phyloP scores from a whole-genome alignment of 2,113 vertebrate genomes.

The Meriones unguiculatus region DNA sequence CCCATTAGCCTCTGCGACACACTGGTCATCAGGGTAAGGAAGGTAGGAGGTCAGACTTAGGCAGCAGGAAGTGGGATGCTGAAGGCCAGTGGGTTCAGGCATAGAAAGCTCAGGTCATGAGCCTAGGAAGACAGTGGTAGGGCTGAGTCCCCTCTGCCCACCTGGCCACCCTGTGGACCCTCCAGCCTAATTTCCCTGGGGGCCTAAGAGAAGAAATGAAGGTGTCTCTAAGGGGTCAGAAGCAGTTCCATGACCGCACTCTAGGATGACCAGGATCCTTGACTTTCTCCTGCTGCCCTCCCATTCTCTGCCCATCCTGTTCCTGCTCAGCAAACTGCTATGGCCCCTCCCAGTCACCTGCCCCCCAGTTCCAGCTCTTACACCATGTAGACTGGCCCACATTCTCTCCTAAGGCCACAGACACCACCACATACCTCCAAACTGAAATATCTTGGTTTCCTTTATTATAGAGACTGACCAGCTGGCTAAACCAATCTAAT shows the following conservation, averaged over 20 bases:
- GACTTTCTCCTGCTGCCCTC: not conserved
- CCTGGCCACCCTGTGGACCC: not conserved
- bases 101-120: accelerated
- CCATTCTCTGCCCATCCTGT: not conserved
- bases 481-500: not conserved
- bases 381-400: not conserved
- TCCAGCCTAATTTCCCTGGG: not conserved
- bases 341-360: not conserved
- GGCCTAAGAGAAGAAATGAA: not conserved
- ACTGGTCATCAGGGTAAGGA: not conserved
- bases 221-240: too few relatives aligned
- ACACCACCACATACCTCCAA: not conserved
- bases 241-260: accelerated
- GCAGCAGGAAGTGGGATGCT: not conserved
- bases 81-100: not conserved
- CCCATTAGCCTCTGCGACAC: too few relatives aligned
- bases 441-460: not conserved
- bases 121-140: not conserved
- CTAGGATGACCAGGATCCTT: not conserved
- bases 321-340: not conserved
- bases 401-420: not conserved
- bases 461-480: not conserved
- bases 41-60: not conserved
- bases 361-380: not conserved
- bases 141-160: not conserved